Conservation (phyloP, 2,113 vertebrate genomes). For the Vulpes lagopus region DNA sequence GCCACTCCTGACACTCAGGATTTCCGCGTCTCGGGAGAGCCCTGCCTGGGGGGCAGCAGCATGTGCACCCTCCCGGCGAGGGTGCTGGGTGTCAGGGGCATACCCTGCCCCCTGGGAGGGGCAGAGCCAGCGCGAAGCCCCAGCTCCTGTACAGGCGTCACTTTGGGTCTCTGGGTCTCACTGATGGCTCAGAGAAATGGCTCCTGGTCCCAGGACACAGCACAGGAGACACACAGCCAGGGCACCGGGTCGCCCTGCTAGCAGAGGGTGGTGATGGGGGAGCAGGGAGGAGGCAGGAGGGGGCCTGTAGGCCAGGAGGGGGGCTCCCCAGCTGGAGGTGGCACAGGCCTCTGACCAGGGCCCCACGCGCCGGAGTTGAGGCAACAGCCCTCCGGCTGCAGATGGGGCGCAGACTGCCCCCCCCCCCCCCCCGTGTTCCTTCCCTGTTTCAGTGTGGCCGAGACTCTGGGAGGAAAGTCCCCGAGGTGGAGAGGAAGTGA, state of each 20-base stretch:
- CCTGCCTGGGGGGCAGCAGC: background rate
- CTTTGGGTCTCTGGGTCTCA: background rate
- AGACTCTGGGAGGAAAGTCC: conserved; percentile 76
- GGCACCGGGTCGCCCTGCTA: background rate
- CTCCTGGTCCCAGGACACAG: background rate
- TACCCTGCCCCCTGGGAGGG: background rate
- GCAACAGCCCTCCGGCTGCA: background rate
- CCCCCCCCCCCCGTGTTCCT: conserved; percentile 29
- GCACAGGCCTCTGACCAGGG: background rate
- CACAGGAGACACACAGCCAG: background rate
- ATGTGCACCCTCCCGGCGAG: background rate
- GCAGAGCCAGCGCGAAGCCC: background rate
- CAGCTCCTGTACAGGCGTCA: background rate
- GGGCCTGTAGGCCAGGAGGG: background rate
- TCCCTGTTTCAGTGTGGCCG: conserved; percentile 49
- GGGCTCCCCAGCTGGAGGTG: background rate
- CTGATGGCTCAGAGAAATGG: background rate
- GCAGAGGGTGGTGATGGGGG: background rate
- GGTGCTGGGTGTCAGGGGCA: background rate
- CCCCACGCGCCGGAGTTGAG: background rate
- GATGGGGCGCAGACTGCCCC: conserved; percentile 24
- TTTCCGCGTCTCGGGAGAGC: conserved; percentile 52
- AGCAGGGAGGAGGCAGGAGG: background rate
- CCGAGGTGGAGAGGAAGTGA: conserved; percentile 76
- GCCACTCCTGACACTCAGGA: background rate